These are phyloP conservation scores for Alsophila aescularia DNA, from an alignment of 2,888 invertebrate genomes.

Conservation along the genomic window DNA sequence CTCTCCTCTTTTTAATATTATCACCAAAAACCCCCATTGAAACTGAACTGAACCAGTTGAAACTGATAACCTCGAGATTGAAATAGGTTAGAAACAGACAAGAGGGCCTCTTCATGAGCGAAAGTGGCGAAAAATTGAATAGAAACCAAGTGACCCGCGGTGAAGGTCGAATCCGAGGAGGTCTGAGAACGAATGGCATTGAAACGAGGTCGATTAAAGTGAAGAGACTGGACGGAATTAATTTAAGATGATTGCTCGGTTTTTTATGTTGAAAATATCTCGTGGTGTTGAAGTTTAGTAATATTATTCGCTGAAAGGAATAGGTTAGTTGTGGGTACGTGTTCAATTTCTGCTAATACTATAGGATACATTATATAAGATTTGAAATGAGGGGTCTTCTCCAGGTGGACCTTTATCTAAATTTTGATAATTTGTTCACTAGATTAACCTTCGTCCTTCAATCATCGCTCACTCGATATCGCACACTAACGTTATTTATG, in stretches of 20 bases:
- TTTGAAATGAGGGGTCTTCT: too few species aligned
- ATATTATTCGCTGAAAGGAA: too few species aligned
- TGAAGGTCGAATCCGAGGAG: conserved; percentile 1
- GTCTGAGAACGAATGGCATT: conserved; percentile 7
- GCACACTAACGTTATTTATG: too few species aligned
- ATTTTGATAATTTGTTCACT: too few species aligned
- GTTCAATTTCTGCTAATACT: too few species aligned
- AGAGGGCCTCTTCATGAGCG: conserved; percentile 6
- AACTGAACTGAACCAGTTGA: too few species aligned
- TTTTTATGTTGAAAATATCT: background rate
- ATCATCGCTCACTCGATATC: too few species aligned
- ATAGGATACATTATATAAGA: too few species aligned
- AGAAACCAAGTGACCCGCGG: conserved; percentile 31
- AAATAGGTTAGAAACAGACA: conserved; percentile 9
- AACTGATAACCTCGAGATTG: conserved; percentile 12
- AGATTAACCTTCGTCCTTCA: too few species aligned
- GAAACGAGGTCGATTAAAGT: conserved; percentile 29
- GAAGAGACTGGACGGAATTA: background rate
- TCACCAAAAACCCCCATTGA: conserved; percentile 7
- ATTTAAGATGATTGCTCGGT: background rate
- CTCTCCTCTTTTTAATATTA: background rate
- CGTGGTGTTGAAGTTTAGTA: too few species aligned
- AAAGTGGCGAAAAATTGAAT: conserved; percentile 32
- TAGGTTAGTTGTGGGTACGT: too few species aligned
- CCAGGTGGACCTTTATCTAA: too few species aligned